Evolutionary conservation across 2,888 invertebrate genomes (phyloP).

Genomic region (Eristalis pertinax): DNA sequence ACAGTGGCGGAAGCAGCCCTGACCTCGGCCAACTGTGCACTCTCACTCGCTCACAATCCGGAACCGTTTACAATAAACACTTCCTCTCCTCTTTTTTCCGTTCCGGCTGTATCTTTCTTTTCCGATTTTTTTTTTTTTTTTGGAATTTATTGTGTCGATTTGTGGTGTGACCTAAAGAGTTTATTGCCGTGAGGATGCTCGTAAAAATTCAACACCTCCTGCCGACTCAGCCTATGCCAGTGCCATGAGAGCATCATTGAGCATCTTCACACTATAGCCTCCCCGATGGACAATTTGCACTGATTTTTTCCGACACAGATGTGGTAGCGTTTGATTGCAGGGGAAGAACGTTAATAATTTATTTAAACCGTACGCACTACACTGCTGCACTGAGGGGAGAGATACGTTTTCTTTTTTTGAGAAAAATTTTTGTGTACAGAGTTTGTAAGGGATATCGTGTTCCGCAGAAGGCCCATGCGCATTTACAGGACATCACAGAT

Average conservation of each 20-base stretch:
- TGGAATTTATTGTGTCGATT: conserved; percentile 48
- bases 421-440: conserved; percentile 36
- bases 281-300: not conserved
- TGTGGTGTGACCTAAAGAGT: conserved; percentile 42
- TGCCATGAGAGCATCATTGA: not conserved
- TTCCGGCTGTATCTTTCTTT: not conserved
- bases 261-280: not conserved
- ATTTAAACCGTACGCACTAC: conserved; percentile 52
- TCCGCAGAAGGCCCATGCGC: conserved; percentile 52
- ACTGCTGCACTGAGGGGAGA: conserved; percentile 31
- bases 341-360: conserved; percentile 29
- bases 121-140: not conserved
- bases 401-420: not conserved
- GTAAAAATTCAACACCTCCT: not conserved
- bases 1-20: conserved; percentile 35
- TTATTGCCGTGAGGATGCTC: conserved; percentile 37
- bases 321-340: not conserved
- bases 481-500: conserved; percentile 58
- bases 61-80: conserved; percentile 48
- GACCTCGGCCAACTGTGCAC: conserved; percentile 54
- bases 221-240: not conserved
- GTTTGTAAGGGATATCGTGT: conserved; percentile 43
- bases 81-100: conserved; percentile 4
- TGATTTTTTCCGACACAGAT: not conserved
- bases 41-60: conserved; percentile 33